Percentiles rank a stretch among this genome's conserved stretches.
Evolutionary conservation across 2,888 invertebrate species (phyloP).

Genomic region (Tanytarsus gracilentus): DNA sequence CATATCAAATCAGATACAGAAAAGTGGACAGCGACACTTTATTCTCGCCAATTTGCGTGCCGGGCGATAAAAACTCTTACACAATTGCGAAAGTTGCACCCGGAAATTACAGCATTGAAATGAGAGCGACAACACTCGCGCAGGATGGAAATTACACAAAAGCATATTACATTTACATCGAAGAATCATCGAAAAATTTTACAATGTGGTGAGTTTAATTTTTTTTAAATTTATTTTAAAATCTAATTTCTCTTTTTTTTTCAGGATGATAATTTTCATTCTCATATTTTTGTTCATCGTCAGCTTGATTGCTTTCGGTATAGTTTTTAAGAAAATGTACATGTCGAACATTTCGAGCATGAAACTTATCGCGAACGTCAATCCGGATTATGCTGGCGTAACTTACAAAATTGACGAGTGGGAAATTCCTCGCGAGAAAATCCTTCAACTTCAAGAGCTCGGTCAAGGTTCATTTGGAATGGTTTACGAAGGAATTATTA

Average conservation of each 20-base stretch:
- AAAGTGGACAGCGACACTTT: constrained; percentile 56
- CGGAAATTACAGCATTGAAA: constrained; percentile 73
- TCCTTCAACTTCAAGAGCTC: constrained; percentile 65
- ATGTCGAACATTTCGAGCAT: constrained; percentile 33
- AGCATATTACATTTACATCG: constrained; percentile 51
- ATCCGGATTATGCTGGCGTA: constrained; percentile 83
- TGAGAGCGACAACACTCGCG: constrained; percentile 69
- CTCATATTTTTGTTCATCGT: too few species aligned
- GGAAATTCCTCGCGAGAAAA: constrained; percentile 78
- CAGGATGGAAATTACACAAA: constrained; percentile 58
- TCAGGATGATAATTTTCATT: too few species aligned
- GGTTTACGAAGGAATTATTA: constrained; percentile 72
- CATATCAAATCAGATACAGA: constrained; percentile 70
- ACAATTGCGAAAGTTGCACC: constrained; percentile 49
- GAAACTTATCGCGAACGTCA: constrained; percentile 71
- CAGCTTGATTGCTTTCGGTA: not conserved
- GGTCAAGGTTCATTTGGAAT: constrained; percentile 55
- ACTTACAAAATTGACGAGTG: constrained; percentile 83
- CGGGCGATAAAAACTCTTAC: constrained; percentile 39
- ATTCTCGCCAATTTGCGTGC: constrained; percentile 48
- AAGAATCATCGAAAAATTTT: too few species aligned
- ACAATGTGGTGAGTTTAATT: not conserved
- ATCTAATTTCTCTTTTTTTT: too few species aligned
- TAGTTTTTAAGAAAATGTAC: not conserved
- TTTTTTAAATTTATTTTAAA: too few species aligned